phyloP scores from a whole-genome alignment of 2,888 invertebrate species.

The Steinernema hermaphroditum region DNA sequence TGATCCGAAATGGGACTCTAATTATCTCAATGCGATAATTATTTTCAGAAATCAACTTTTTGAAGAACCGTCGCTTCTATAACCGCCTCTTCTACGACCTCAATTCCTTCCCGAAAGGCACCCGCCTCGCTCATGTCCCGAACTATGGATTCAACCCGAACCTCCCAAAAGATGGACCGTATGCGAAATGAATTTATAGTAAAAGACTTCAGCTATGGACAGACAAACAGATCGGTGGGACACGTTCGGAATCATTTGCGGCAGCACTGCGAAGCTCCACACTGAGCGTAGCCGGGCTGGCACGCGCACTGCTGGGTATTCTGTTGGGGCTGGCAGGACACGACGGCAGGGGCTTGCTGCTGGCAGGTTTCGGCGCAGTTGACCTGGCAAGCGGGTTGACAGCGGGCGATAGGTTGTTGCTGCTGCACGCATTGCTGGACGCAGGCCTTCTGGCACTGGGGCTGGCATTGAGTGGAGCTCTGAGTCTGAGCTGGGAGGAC shows the following conservation, averaged over 20 bases:
- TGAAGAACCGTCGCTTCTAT: constrained; percentile 19
- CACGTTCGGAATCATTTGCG: constrained; percentile 26
- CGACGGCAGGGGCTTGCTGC: constrained; percentile 8
- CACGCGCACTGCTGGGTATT: constrained; percentile 12
- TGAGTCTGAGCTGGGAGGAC: constrained; percentile 4
- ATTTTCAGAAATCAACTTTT: not conserved
- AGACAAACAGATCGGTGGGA: constrained; percentile 11
- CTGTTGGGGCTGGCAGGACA: not conserved
- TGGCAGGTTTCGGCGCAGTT: constrained; percentile 22
- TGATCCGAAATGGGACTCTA: no score
- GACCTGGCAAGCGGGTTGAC: constrained; percentile 18
- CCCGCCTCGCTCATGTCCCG: not conserved
- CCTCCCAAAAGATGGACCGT: constrained; percentile 16
- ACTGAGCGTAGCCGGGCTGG: constrained; percentile 18
- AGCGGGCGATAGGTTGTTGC: constrained; percentile 20
- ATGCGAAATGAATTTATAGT: not conserved
- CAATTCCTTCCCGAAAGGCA: constrained; percentile 11
- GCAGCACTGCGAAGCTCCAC: constrained; percentile 15
- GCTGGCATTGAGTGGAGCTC: constrained; percentile 7
- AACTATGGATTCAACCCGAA: constrained; percentile 20
- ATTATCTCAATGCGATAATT: no score
- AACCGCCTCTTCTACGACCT: constrained; percentile 23
- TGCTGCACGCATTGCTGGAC: constrained; percentile 13
- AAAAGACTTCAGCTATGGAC: constrained; percentile 12
- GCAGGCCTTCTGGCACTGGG: not conserved